Percentiles rank a stretch among this genome's conserved stretches.
These are phyloP conservation scores for Pelobates fuscus DNA, from an alignment of 2,113 vertebrate species.

Conservation along the genomic window DNA sequence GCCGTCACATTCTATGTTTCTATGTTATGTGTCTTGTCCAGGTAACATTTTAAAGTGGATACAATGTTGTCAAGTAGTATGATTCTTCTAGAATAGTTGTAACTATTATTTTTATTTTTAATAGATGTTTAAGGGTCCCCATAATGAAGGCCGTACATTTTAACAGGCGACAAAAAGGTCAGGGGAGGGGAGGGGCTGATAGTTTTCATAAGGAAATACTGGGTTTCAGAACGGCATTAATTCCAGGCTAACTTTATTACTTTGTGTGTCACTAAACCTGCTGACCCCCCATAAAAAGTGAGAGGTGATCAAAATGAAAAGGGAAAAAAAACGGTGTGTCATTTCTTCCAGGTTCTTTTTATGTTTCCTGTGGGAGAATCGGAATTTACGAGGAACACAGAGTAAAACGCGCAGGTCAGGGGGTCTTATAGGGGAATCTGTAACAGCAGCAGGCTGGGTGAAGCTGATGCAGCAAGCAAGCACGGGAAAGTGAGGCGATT, in stretches of 20 bases:
- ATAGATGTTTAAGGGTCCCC: too few relatives aligned
- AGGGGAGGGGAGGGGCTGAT: not conserved
- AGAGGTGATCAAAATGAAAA: constrained; percentile 44
- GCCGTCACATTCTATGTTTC: too few relatives aligned
- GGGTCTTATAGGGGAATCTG: constrained; percentile 8
- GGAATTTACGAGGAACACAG: constrained; percentile 42
- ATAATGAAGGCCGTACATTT: too few relatives aligned
- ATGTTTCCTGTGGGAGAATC: constrained; percentile 35
- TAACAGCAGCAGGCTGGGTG: not conserved
- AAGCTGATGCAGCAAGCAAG: too few relatives aligned
- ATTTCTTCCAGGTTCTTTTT: constrained; percentile 20
- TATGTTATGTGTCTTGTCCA: too few relatives aligned
- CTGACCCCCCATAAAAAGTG: constrained; percentile 42
- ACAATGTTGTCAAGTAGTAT: too few relatives aligned
- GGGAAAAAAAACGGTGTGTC: constrained; percentile 9
- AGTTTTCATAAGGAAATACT: constrained; percentile 27
- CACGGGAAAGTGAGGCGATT: too few relatives aligned
- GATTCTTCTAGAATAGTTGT: too few relatives aligned
- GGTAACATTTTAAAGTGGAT: too few relatives aligned
- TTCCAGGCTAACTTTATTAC: constrained; percentile 34
- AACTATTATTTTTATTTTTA: too few relatives aligned
- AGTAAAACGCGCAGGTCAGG: not conserved
- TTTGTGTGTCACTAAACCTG: constrained; percentile 41
- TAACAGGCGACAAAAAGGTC: constrained; percentile 16
- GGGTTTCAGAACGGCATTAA: constrained; percentile 27